Base-by-base conservation (phyloP, 2,888 invertebrate genomes). In the Tipula helvola region DNA sequence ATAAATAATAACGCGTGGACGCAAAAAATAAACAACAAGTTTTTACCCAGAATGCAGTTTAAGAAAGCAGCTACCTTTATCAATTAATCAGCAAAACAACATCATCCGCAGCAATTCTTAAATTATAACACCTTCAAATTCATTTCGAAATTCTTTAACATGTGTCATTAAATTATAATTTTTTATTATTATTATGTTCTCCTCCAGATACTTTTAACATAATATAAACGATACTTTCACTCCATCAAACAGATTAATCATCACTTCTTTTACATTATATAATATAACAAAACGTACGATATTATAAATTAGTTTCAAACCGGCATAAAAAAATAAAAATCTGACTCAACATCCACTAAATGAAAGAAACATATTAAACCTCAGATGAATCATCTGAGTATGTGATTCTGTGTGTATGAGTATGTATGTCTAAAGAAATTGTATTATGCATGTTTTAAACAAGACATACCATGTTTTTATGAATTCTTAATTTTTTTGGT, bases 401-500 rank as follows among this genome's bases (percentile, higher is more conserved):
- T 28, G 71, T 28, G 71, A n/a, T n/a, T 71, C 28, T 71, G 71
- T 71, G 28, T 71, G 71, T 71, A 10, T 16, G 16, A 0, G 28
- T 12, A 28, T 71, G 28, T 16, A 8, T 7, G 28, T 12, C 71
- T 71, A 71, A 52, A 71, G 71, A 71, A 71, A 71, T 71, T 71
- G 71, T 71, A 28, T 71, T n/a, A 28, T 71, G 71, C 71, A 71
- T 71, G 71, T 71, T 71, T 71, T 71, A 28, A 71, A 71, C 28
- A 71, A 71, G 71, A 71, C 71, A 71, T 71, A 71, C 71, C 71
- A 71, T 71, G 71, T 71, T 71, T 28, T 71, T 71, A 71, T 71
- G 71, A 71, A 71, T 71, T 71, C 71, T 71, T 71, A 71, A 71
- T 71, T 71, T 71, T 71, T 71, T 71, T 71, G 71, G 71, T 71